Base-by-base conservation (phyloP, 2,888 invertebrate species). In the Lasiommata megera region DNA sequence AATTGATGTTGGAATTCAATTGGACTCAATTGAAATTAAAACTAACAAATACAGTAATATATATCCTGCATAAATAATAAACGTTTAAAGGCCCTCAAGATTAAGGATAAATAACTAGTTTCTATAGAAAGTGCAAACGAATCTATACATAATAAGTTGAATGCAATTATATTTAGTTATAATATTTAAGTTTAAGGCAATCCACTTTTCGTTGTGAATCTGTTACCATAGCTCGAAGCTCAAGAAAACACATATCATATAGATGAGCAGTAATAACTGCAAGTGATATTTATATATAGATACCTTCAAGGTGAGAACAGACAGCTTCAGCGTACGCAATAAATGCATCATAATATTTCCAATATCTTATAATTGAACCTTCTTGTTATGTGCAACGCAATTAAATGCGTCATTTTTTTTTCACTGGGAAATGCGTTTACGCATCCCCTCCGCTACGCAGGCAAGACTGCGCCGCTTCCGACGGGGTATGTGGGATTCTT, bases 191-290 rank as follows among this genome's bases (percentile, higher is more conserved):
- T 70, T 67, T 78, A 75, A 71, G 67, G 70, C 31, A 54, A 12
- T 71, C 51, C 50, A 56, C 46, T 51, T 74, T 74, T 73, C 70
- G 74, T 78, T 78, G 74, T 78, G 73, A 74, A 79, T 77, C 72
- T 77, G 82, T 87, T 86, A 88, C 84, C 84, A 76, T 70, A 74
- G 79, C 81, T 82, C 61, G 70, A 80, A 77, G 88, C 89, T 89
- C 88, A 88, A 88, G 76, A 79, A 79, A 69, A 77, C 73, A 87
- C 88, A 88, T 89, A 88, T 87, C 86, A 79, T 79, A 50, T 51
- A 23, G 31, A 36, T 31, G 46, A 29, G 52, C 56, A 37, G 54
- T 52, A 16, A n/a, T 47, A 28, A 41, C 57, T 55, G 54, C 57
- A 16, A 23, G 58, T 61, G 52, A 61, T 59, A 56, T 62, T 54